Evolutionary conservation across 2,113 vertebrate species (phyloP), one percentile per base, ranked within the genome.

Genomic region (Boleophthalmus pectinirostris): DNA sequence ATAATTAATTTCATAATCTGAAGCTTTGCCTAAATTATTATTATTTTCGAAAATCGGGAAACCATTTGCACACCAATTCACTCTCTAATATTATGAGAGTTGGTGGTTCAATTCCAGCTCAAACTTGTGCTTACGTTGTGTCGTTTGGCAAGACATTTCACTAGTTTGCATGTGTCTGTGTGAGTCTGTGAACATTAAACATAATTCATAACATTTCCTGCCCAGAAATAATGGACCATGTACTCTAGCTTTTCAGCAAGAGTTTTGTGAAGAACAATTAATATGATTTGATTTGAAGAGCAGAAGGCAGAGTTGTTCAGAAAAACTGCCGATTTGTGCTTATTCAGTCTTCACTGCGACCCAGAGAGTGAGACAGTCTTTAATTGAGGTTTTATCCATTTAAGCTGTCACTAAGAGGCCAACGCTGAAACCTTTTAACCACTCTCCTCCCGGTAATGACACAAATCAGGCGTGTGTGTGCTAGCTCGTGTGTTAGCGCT

Each of bases 371-470:
- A 75, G 78, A 71, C 73, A 81, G 78, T 84, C 88, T 89, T 91
- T 91, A 92, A 91, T 91, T 90, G 91, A 90, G 89, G 88, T 91
- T 91, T 92, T 90, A 91, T 90, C 91, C 91, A 91, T 90, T 91
- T 90, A 90, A 91, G 87, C 91, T 90, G 91, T 90, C 90, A 92
- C 84, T 90, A 90, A 89, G 87, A 90, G 88, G 84, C 86, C 86
- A 79, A 81, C 82, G 83, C 85, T 83, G 85, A 87, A 91, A 90
- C 89, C 89, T 91, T 91, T 92, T 88, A 91, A 90, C 88, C 89
- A 85, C 88, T 87, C 86, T 88, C 82, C 76, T 72, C 79, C 84
- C 87, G 33, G 84, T 92, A 91, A 92, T 92, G 91, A 90, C 88
- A 89, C 88, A 89, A 90, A 90, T 90, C 90, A 86, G 86, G 88